Evolutionary conservation across 2,888 invertebrate species (phyloP).

Genomic region (Mellilla xanthometata): DNA sequence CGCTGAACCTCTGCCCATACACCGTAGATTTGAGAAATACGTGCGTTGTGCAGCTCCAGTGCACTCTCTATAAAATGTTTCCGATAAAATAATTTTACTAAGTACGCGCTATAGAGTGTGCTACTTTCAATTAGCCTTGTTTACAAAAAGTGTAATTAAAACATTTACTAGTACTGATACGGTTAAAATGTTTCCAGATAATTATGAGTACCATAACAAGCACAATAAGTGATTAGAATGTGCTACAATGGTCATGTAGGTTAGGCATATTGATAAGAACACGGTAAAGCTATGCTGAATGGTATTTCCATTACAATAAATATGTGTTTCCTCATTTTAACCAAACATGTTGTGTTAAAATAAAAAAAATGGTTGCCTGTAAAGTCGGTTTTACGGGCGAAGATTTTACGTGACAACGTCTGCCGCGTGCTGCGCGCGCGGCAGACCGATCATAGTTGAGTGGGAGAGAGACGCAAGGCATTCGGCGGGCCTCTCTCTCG

Average conservation of each 20-base stretch:
- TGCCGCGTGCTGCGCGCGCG: no score
- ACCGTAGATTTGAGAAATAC: no score
- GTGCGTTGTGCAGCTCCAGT: no score
- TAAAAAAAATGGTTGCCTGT: slow-evolving; percentile 5
- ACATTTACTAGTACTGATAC: slow-evolving; percentile 17
- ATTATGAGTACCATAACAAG: slow-evolving; percentile 14
- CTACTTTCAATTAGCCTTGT: slow-evolving; percentile 16
- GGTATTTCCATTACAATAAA: slow-evolving; percentile 37
- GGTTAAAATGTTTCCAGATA: slow-evolving; percentile 17
- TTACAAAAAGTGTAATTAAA: slow-evolving; percentile 17
- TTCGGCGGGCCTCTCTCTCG: no score
- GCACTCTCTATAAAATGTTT: no score
- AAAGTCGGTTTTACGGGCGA: no score
- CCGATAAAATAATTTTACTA: no score
- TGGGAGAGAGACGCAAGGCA: no score
- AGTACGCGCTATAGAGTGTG: slow-evolving; percentile 1
- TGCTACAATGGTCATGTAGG: slow-evolving; percentile 32
- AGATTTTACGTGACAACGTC: no score
- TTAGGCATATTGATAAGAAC: slow-evolving; percentile 36
- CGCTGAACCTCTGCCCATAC: no score
- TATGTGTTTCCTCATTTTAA: slow-evolving; percentile 28
- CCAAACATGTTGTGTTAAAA: slow-evolving; percentile 19
- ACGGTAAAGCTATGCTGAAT: slow-evolving; percentile 25
- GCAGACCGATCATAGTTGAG: no score
- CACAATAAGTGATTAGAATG: slow-evolving; percentile 33